Evolutionary conservation across 1,140 invertebrate species (phyloP).

Genomic region (Cyrtorhinus lividipennis): DNA sequence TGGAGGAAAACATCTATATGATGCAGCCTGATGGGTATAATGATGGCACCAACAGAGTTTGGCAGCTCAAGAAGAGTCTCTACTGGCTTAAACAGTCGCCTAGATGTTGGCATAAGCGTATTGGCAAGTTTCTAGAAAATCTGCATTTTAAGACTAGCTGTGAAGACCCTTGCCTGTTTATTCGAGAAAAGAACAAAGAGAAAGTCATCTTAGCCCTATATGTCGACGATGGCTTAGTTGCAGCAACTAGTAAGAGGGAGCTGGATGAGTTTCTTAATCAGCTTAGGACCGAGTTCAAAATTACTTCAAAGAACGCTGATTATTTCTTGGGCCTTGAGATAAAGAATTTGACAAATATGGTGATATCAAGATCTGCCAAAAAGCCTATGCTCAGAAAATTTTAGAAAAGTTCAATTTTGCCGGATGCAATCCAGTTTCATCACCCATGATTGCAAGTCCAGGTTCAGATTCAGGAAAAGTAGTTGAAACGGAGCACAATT

Average conservation of each 20-base stretch:
- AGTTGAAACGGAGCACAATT: conserved; percentile 20
- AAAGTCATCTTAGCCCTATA: not conserved
- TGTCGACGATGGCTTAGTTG: not conserved
- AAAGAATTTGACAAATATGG: not conserved
- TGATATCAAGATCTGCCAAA: conserved; percentile 1
- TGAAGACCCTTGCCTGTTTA: conserved; percentile 3
- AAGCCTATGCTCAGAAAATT: not conserved
- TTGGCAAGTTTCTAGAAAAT: conserved; percentile 12
- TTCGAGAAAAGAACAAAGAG: not conserved
- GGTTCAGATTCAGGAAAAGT: conserved; percentile 24
- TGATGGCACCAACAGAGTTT: conserved; percentile 23
- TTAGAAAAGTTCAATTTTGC: not conserved
- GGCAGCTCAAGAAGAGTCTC: conserved; percentile 26
- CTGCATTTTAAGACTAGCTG: not conserved
- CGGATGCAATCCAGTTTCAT: not conserved
- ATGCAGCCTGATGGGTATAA: conserved; percentile 27
- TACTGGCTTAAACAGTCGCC: conserved; percentile 29
- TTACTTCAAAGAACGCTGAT: not conserved
- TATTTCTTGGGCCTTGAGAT: conserved; percentile 7
- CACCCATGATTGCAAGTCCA: conserved; percentile 16
- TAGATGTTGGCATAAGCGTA: conserved; percentile 28
- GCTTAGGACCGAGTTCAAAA: not conserved
- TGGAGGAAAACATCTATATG: conserved; percentile 31
- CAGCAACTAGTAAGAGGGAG: too few species aligned
- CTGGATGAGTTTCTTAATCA: not conserved